A percentile compares a stretch with the other conserved stretches of the same genome.
These are phyloP conservation scores for Volucella bombylans DNA, from an alignment of 2,888 invertebrate genomes.

Conservation along the genomic window DNA sequence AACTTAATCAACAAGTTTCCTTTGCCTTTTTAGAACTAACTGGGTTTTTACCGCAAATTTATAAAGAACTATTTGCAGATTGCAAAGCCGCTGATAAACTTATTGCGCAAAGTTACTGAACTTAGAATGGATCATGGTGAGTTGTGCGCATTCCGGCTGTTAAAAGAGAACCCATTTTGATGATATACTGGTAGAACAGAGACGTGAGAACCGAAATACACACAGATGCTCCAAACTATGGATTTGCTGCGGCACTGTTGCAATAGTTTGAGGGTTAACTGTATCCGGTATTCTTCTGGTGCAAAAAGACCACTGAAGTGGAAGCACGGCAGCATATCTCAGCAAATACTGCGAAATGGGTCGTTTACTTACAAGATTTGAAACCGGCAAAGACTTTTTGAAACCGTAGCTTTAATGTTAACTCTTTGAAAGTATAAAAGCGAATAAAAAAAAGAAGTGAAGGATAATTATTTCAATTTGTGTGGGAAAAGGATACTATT, in stretches of 20 bases:
- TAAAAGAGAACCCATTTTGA: constrained; percentile 44
- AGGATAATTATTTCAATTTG: no score
- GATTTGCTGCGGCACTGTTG: constrained; percentile 63
- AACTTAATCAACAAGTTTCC: constrained; percentile 28
- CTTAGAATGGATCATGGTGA: constrained; percentile 20
- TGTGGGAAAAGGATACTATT: no score
- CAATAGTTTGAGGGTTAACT: constrained; percentile 44
- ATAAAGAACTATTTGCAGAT: constrained; percentile 2
- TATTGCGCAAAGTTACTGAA: constrained; percentile 9
- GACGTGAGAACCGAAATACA: constrained; percentile 67
- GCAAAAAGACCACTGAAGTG: constrained; percentile 4
- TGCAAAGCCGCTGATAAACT: constrained; percentile 11
- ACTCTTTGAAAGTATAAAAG: no score
- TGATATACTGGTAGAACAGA: constrained; percentile 29
- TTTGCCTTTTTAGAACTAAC: constrained; percentile 21
- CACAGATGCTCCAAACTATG: constrained; percentile 69
- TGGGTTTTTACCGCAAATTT: constrained; percentile 10
- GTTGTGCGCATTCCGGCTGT: not conserved
- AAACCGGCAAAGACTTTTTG: no score
- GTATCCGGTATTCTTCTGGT: constrained; percentile 19
- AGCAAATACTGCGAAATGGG: no score
- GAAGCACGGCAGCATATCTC: constrained; percentile 74
- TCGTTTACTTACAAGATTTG: no score
- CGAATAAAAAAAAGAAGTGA: no score
- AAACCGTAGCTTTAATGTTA: no score